These are phyloP conservation scores for Vesta saturnalis DNA, from an alignment of 2,888 invertebrate genomes.

Conservation along the genomic window DNA sequence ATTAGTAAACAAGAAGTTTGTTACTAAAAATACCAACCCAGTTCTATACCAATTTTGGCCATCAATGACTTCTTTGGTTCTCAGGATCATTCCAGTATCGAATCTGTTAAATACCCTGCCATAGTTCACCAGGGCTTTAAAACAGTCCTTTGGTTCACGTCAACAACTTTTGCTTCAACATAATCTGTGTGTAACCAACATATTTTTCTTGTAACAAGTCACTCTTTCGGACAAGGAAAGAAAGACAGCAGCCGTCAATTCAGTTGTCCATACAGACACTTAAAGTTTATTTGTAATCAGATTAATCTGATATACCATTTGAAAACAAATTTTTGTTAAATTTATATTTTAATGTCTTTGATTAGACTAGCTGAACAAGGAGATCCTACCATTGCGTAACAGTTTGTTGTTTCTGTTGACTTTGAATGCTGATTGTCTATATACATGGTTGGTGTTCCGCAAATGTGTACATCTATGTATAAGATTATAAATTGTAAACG, in stretches of 20 bases:
- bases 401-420: slow-evolving; percentile 61
- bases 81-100: slow-evolving; percentile 83
- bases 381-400: slow-evolving; percentile 74
- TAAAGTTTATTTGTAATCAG: slow-evolving; percentile 24
- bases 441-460: slow-evolving; percentile 90
- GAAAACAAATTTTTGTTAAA: slow-evolving; percentile 59
- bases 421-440: slow-evolving; percentile 72
- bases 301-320: not conserved
- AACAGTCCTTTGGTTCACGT: slow-evolving; percentile 72
- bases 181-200: slow-evolving; percentile 67
- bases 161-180: slow-evolving; percentile 72
- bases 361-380: slow-evolving; percentile 73
- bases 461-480: slow-evolving; percentile 73
- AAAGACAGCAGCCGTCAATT: slow-evolving; percentile 68
- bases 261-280: slow-evolving; percentile 73
- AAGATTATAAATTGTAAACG: too few species aligned
- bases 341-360: slow-evolving; percentile 64
- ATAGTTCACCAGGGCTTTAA: slow-evolving; percentile 79
- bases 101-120: slow-evolving; percentile 75
- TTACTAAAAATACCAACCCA: not conserved
- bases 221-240: slow-evolving; percentile 64
- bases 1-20: not conserved
- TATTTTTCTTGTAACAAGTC: slow-evolving; percentile 59
- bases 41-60: not conserved
- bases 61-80: slow-evolving; percentile 66